Evolutionary conservation across 2,113 vertebrate genomes (phyloP).

Genomic region (Heteronetta atricapilla): DNA sequence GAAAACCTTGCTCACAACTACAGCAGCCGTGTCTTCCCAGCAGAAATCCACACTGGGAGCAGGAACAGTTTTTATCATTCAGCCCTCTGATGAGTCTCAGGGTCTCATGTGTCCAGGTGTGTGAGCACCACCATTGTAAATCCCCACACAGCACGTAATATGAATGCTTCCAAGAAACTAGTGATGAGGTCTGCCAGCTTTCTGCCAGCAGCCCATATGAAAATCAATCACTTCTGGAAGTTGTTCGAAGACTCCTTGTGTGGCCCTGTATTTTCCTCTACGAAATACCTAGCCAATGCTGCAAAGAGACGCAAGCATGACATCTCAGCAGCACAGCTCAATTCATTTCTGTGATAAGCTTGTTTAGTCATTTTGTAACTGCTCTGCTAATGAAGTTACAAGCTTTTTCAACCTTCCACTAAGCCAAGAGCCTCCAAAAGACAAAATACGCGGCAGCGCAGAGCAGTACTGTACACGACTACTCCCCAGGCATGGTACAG

Average conservation of each 20-base stretch:
- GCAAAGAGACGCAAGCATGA: background rate
- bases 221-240: background rate
- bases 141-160: background rate
- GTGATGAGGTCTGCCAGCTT: background rate
- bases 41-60: no score
- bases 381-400: background rate
- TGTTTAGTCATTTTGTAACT: background rate
- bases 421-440: background rate
- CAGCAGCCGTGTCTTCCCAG: background rate
- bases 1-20: background rate
- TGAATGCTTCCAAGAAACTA: background rate
- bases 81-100: background rate
- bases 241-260: background rate
- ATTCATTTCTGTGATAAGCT: background rate
- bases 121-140: background rate
- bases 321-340: background rate
- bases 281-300: background rate
- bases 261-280: no score
- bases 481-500: no score
- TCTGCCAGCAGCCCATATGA: background rate
- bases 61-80: background rate
- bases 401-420: background rate
- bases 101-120: background rate
- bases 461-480: no score
- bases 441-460: background rate